These are phyloP conservation scores for Noctilio leporinus DNA, from an alignment of 2,113 vertebrate species.

Conservation along the genomic window DNA sequence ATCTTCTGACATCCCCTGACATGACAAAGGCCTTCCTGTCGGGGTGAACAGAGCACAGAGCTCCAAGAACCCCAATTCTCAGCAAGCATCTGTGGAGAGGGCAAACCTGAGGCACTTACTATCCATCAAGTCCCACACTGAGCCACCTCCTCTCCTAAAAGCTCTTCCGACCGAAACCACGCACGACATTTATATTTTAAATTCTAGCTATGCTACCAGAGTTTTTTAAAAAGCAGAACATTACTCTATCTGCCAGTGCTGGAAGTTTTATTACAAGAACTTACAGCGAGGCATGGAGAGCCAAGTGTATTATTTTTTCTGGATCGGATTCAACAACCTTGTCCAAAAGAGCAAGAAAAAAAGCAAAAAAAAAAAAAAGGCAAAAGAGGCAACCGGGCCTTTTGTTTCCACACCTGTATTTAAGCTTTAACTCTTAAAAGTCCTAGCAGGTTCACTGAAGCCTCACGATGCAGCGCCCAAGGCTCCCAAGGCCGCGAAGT, in stretches of 20 bases:
- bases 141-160: background rate
- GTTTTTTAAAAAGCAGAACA: slow-evolving; percentile 66
- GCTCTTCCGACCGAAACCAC: slow-evolving; percentile 20
- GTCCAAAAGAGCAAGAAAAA: slow-evolving; percentile 76
- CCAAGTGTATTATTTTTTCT: slow-evolving; percentile 83
- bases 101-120: background rate
- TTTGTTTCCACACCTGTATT: slow-evolving; percentile 83
- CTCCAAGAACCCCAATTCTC: background rate
- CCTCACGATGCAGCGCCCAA: background rate
- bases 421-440: slow-evolving; percentile 76
- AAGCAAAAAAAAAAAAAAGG: slow-evolving; percentile 67
- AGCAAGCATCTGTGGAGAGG: background rate
- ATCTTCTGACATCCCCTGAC: slow-evolving; percentile 39
- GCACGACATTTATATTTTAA: slow-evolving; percentile 34
- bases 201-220: slow-evolving; percentile 65
- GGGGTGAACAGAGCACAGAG: slow-evolving; percentile 30
- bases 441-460: slow-evolving; percentile 51
- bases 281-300: slow-evolving; percentile 74
- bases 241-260: slow-evolving; percentile 77
- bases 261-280: slow-evolving; percentile 81
- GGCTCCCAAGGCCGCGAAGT: background rate
- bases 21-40: slow-evolving; percentile 68
- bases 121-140: background rate
- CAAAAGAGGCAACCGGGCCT: slow-evolving; percentile 71
- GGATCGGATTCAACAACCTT: slow-evolving; percentile 77